A percentile compares a stretch with the other conserved stretches of the same genome.
Conservation (phyloP, 2,888 invertebrate species). For the Hedychridium roseum region DNA sequence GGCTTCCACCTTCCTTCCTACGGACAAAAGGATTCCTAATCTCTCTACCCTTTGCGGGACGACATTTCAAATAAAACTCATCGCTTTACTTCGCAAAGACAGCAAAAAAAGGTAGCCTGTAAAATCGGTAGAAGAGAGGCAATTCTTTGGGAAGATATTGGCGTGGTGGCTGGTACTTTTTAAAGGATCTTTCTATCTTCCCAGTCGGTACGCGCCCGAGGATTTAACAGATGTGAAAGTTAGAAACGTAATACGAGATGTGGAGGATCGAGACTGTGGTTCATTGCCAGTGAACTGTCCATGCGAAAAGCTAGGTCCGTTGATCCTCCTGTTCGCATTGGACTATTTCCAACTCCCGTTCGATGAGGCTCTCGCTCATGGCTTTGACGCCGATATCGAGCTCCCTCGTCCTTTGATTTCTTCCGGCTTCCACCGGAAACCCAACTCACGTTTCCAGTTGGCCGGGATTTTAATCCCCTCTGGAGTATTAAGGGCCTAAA, state of each 20-base stretch:
- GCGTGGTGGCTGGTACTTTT: no score
- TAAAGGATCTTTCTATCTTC: no score
- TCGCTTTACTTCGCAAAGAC: not conserved
- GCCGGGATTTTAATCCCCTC: conserved; percentile 24
- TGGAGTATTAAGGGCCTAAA: not conserved
- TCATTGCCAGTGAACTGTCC: no score
- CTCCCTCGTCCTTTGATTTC: conserved; percentile 43
- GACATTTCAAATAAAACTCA: not conserved
- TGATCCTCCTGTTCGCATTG: conserved; percentile 28
- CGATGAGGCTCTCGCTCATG: conserved; percentile 37
- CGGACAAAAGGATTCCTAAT: conserved; percentile 10
- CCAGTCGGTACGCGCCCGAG: no score
- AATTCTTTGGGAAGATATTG: conserved; percentile 15
- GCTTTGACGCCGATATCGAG: no score
- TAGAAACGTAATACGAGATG: conserved; percentile 33
- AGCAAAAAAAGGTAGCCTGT: no score
- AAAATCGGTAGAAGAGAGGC: no score
- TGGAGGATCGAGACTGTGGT: conserved; percentile 23
- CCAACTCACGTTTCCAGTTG: conserved; percentile 13
- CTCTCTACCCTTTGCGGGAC: not conserved
- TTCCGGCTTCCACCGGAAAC: conserved; percentile 16
- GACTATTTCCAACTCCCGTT: conserved; percentile 24
- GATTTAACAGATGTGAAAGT: conserved; percentile 40
- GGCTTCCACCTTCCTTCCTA: no score
- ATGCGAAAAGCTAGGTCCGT: conserved; percentile 23